Base-by-base conservation (phyloP, 2,888 invertebrate genomes). In the Drosophila mimica region DNA sequence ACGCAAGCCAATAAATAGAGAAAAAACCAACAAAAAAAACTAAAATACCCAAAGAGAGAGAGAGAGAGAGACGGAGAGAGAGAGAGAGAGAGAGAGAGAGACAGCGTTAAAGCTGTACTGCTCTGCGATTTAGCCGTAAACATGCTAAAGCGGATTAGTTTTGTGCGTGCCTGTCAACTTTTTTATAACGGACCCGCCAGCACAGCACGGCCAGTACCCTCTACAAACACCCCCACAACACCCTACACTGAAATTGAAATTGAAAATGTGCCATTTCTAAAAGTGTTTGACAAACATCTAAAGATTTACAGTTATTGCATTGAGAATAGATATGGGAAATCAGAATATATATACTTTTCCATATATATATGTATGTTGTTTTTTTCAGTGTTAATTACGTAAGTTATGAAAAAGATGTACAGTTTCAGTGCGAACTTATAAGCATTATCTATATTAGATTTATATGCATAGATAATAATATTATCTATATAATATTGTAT, bases 111-210 rank as follows among this genome's bases (percentile, higher is more conserved):
- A 8, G 56, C 17, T n/a, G 46, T 13, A 33, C 46, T 25, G 59
- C 84, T 78, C 74, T 81, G 83, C 79, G 83, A 89, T 84, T 86
- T 79, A 79, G 76, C 75, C 82, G 74, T 38, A 30, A 57, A 83
- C 78, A 72, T 75, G 70, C 70, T 74, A 85, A 91, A 88, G 89
- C 86, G 88, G 91, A 91, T 91, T 91, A 91, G 71, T 82, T 82
- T 80, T 74, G 70, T 90, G 91, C 90, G 74, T 83, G 79, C 38
- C 83, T 89, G 91, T 84, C 91, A 89, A 82, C 76, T 86, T 83
- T 81, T 81, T 58, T 58, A 25, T 54, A 58, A 34, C 28, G 46
- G 15, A 30, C 70, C 48, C 17, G 46, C n/a, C 15, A 51, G 15
- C 31, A 54, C 11, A 17, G 36, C 17, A 15, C 33, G 25, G 1